Evolutionary conservation across 2,888 invertebrate species (phyloP), one percentile per base, ranked within the genome.

Genomic region (Spilosoma lubricipeda): DNA sequence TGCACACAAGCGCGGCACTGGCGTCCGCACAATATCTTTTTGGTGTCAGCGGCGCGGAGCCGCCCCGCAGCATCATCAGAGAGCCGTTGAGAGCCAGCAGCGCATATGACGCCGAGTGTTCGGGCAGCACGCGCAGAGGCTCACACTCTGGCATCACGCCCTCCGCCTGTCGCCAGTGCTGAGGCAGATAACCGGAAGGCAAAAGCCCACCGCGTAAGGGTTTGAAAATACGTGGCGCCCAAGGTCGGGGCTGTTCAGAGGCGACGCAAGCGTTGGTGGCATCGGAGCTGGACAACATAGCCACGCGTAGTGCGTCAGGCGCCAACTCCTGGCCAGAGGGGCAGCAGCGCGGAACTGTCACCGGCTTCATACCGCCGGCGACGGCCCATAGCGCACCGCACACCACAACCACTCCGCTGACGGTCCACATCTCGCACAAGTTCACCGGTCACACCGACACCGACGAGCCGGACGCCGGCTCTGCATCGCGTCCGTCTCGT

Each of bases 1-100:
- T 88, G 89, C 98, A 98, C 8, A 97, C 96, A 8, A 98, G 92
- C 15, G 97, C 97, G 4, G 96, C 96, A 30, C 95, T 95, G 59
- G 96, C 93, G 89, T 98, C 98, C 65, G 97, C 96, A 90, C 98
- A 98, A 90, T 96, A 98, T 64, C 96, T 95, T 1, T 90, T 90
- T 0, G 97, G 96, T 11, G 96, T 93, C 75, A 97, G 90, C 68
- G 94, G 83, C 63, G 71, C 80, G 70, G 87, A 83, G 36, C 87
- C 86, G 73, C 96, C 96, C 0, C 97, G 94, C 77, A 97, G 90
- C 84, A 96, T 89, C 84, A 70, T 63, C 63, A 97, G 93, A 18
- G 96, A 96, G 0, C 97, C 98, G 89, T 97, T 97, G 81, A 96
- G 96, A 77, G 97, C 96, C n/a, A 97, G 91, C 65, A 97, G 88